A percentile compares a stretch with the other conserved stretches of the same genome.
phyloP scores from a whole-genome alignment of 2,113 vertebrate genomes.

The Sula dactylatra region DNA sequence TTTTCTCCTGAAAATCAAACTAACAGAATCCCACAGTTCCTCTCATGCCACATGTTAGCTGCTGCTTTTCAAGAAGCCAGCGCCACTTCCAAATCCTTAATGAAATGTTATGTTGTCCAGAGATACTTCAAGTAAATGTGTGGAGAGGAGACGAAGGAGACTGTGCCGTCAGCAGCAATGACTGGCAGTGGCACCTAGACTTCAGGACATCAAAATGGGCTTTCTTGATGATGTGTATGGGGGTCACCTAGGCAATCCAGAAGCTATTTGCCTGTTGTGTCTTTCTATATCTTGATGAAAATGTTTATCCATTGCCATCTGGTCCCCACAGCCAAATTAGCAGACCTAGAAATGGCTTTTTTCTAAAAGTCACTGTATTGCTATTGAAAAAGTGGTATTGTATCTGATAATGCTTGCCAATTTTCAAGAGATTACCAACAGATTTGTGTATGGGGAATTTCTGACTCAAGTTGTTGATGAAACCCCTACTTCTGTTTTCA shows the following conservation, averaged over 20 bases:
- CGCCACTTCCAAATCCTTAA: not conserved
- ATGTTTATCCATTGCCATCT: not conserved
- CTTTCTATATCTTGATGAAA: not conserved
- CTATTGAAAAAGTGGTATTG: not conserved
- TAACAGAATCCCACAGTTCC: not conserved
- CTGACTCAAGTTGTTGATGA: not conserved
- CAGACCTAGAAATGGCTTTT: not conserved
- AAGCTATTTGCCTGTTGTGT: not conserved
- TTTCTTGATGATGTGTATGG: not conserved
- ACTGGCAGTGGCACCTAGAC: not conserved
- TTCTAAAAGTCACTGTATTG: not conserved
- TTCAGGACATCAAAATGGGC: not conserved
- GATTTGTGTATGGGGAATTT: not conserved
- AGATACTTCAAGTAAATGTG: not conserved
- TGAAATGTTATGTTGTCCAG: not conserved
- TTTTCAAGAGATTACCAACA: not conserved
- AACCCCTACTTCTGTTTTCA: not conserved
- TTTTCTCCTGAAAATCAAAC: conserved; percentile 2
- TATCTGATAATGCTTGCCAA: not conserved
- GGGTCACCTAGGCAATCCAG: not conserved
- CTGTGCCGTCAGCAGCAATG: not conserved
- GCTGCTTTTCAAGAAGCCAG: not conserved
- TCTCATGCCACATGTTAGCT: not conserved
- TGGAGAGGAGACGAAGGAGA: not conserved
- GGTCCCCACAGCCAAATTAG: not conserved